Evolutionary conservation across 2,888 invertebrate species (phyloP).

Genomic region (Neoaliturus tenellus): DNA sequence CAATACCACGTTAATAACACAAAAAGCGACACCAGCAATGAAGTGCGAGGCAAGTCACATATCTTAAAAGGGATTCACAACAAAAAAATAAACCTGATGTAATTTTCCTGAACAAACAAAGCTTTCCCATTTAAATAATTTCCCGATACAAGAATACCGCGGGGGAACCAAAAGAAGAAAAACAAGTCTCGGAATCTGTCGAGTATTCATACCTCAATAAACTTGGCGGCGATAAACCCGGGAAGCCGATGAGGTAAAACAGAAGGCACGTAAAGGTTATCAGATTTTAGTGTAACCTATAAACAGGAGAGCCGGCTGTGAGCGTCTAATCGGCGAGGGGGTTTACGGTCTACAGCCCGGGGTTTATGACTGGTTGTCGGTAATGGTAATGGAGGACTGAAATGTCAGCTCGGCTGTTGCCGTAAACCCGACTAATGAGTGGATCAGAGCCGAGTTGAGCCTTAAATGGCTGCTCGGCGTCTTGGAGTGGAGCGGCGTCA

Average conservation of each 20-base stretch:
- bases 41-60: too few relatives aligned
- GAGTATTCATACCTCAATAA: constrained; percentile 31
- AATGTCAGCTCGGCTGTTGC: constrained; percentile 25
- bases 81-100: too few relatives aligned
- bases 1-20: too few relatives aligned
- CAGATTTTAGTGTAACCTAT: constrained; percentile 46
- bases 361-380: constrained; percentile 30
- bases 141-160: too few relatives aligned
- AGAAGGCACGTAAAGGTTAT: constrained; percentile 49
- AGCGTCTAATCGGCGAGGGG: constrained; percentile 37
- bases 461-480: not conserved
- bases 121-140: too few relatives aligned
- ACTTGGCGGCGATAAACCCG: not conserved
- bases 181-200: not conserved
- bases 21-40: too few relatives aligned
- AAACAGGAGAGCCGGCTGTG: constrained; percentile 40
- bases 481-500: too few relatives aligned
- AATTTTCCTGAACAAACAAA: too few relatives aligned
- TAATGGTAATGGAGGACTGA: constrained; percentile 30
- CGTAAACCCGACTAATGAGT: constrained; percentile 24
- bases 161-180: not conserved
- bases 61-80: too few relatives aligned
- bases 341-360: constrained; percentile 19
- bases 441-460: not conserved
- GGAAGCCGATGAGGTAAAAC: constrained; percentile 47